phyloP scores from a whole-genome alignment of 2,113 vertebrate genomes.

The Atrichornis clamosus region DNA sequence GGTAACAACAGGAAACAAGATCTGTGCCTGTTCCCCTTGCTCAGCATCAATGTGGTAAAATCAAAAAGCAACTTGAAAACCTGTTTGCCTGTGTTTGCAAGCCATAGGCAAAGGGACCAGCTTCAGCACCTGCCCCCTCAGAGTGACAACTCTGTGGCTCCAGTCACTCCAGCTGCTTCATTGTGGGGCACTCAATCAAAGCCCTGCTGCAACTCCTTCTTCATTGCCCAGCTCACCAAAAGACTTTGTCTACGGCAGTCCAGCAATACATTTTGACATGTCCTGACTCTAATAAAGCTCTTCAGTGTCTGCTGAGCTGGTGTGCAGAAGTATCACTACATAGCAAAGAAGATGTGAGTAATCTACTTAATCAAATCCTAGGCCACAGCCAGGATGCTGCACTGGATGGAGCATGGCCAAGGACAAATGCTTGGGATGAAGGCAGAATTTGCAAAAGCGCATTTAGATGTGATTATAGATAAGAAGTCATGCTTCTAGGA shows the following conservation, averaged over 20 bases:
- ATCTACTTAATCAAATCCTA: not conserved
- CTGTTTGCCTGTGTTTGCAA: not conserved
- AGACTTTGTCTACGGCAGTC: not conserved
- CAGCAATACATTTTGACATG: not conserved
- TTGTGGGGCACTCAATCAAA: not conserved
- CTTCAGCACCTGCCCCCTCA: not conserved
- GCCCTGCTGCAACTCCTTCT: not conserved
- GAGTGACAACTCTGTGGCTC: not conserved
- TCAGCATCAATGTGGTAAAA: not conserved
- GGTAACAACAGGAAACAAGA: conserved; percentile 67
- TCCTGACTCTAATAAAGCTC: not conserved
- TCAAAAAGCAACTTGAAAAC: not conserved
- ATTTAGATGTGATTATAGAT: not conserved
- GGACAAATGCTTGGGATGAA: not conserved
- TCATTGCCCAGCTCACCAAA: not conserved
- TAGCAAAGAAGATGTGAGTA: not conserved
- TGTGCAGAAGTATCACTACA: not conserved
- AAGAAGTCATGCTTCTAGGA: not conserved
- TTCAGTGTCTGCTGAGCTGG: not conserved
- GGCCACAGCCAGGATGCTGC: not conserved
- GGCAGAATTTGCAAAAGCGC: not conserved
- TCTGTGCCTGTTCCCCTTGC: not conserved
- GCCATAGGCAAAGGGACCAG: not conserved
- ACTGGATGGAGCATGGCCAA: not conserved
- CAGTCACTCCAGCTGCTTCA: not conserved